Conservation (phyloP, 2,888 invertebrate species). For the Clitarchus hookeri region DNA sequence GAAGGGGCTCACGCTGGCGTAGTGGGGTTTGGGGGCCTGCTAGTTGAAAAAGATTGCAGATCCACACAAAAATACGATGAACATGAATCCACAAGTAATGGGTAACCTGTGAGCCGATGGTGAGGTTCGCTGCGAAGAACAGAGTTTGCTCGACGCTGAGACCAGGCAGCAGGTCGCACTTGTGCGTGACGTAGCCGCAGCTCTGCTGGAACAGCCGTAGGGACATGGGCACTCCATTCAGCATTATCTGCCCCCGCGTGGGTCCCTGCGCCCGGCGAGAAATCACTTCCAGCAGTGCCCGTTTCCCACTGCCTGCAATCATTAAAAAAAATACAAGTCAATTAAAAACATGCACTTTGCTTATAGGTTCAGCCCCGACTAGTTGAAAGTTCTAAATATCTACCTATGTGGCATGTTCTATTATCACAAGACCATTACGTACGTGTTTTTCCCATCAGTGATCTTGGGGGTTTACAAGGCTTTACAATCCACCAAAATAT, state of each 20-base stretch:
- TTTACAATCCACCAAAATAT: no score
- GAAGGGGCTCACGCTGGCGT: no score
- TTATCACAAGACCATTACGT: no score
- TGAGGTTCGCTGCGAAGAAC: constrained; percentile 69
- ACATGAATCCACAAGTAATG: not conserved
- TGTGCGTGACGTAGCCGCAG: constrained; percentile 87
- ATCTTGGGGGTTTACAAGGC: no score
- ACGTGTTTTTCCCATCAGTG: no score
- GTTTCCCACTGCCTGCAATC: constrained; percentile 86
- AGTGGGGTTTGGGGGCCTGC: no score
- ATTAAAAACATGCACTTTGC: no score
- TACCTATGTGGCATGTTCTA: no score
- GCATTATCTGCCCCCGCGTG: constrained; percentile 84
- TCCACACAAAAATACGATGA: no score
- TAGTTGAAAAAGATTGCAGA: no score
- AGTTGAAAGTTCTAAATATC: no score
- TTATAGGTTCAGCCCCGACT: no score
- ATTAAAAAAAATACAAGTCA: not conserved
- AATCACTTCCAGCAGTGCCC: constrained; percentile 91
- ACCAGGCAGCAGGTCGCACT: constrained; percentile 81
- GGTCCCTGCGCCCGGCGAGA: constrained; percentile 78
- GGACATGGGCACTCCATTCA: constrained; percentile 85
- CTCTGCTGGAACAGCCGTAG: constrained; percentile 80
- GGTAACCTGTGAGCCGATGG: constrained; percentile 64
- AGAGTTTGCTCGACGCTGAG: constrained; percentile 87